These are phyloP conservation scores for Dicentrarchus labrax DNA, from an alignment of 2,113 vertebrate species.

Conservation along the genomic window DNA sequence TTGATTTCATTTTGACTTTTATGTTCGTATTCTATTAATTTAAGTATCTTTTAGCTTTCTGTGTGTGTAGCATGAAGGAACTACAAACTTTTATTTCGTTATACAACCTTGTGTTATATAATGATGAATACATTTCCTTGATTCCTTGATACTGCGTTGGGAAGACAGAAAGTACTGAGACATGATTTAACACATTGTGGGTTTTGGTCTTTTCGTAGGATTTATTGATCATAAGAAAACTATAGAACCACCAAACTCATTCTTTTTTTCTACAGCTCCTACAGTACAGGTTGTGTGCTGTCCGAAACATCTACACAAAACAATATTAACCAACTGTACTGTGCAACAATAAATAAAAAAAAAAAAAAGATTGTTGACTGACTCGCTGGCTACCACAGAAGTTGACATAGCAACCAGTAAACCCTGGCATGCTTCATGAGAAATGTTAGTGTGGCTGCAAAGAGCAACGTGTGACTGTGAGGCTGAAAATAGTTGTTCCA, in stretches of 20 bases:
- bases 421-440: conserved; percentile 39
- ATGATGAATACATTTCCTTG: too few relatives aligned
- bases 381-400: conserved; percentile 26
- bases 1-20: too few relatives aligned
- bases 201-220: background rate
- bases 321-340: background rate
- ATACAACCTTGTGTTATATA: too few relatives aligned
- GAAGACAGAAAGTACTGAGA: background rate
- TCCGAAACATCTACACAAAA: background rate
- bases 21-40: too few relatives aligned
- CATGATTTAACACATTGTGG: background rate
- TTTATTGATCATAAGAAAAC: background rate
- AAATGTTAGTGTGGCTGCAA: conserved; percentile 37
- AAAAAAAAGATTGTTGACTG: conserved; percentile 12
- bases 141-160: too few relatives aligned
- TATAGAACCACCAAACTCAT: background rate
- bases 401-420: conserved; percentile 68
- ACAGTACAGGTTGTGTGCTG: background rate
- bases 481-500: conserved; percentile 39
- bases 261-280: background rate
- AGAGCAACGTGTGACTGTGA: conserved; percentile 22
- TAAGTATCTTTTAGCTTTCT: too few relatives aligned
- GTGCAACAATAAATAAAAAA: background rate
- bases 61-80: too few relatives aligned
- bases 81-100: too few relatives aligned